phyloP scores from a whole-genome alignment of 2,888 invertebrate genomes.

The Stegana nigrithorax region DNA sequence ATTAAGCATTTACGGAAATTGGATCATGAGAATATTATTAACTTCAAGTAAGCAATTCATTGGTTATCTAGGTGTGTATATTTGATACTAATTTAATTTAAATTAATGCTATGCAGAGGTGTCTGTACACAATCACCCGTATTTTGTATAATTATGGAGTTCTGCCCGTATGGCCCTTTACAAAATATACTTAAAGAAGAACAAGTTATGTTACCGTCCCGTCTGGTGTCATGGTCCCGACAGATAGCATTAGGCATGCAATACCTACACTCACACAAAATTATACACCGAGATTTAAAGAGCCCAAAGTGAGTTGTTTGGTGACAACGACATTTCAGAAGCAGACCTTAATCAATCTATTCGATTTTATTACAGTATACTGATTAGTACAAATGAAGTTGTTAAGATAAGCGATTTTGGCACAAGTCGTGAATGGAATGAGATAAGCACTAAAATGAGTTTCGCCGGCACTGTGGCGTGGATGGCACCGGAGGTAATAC shows the following conservation, averaged over 20 bases:
- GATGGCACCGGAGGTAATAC: slow-evolving; percentile 99
- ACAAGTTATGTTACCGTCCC: slow-evolving; percentile 84
- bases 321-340: neutral
- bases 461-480: slow-evolving; percentile 98
- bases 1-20: slow-evolving; percentile 91
- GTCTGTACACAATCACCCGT: slow-evolving; percentile 93
- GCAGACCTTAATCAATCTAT: neutral
- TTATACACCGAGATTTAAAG: slow-evolving; percentile 98
- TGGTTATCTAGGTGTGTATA: neutral
- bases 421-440: slow-evolving; percentile 93
- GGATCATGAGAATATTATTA: slow-evolving; percentile 94
- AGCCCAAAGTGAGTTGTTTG: slow-evolving; percentile 92
- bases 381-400: slow-evolving; percentile 82
- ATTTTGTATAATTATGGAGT: slow-evolving; percentile 98
- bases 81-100: neutral
- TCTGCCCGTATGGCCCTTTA: slow-evolving; percentile 93
- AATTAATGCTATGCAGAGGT: slow-evolving; percentile 74
- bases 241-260: slow-evolving; percentile 97
- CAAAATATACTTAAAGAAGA: slow-evolving; percentile 90
- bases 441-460: slow-evolving; percentile 95
- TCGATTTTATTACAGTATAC: slow-evolving; percentile 73
- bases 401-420: slow-evolving; percentile 99
- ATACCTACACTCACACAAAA: slow-evolving; percentile 94
- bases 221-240: slow-evolving; percentile 92
- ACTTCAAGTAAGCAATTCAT: slow-evolving; percentile 69